Conservation (phyloP, 2,888 invertebrate species). For the Ophonus ardosiacus region DNA sequence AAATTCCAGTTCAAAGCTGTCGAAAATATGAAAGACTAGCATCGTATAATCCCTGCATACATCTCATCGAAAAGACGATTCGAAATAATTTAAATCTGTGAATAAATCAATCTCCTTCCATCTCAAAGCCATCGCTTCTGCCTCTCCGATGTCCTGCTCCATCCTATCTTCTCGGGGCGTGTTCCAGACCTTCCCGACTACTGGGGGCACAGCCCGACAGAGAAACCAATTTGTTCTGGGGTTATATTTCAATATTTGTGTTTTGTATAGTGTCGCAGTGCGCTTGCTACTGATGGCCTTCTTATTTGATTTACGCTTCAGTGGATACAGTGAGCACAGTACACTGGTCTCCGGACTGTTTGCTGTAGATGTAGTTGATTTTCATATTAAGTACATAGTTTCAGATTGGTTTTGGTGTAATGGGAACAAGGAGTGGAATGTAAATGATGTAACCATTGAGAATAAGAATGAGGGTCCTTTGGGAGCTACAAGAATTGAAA, state of each 20-base stretch:
- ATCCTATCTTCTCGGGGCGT: background rate
- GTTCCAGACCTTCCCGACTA: background rate
- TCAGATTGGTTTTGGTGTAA: constrained; percentile 19
- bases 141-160: background rate
- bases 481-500: background rate
- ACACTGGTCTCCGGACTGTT: background rate
- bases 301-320: constrained; percentile 43
- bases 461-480: background rate
- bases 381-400: constrained; percentile 33
- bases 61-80: constrained; percentile 1
- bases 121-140: background rate
- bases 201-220: background rate
- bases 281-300: constrained; percentile 33
- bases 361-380: constrained; percentile 14
- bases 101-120: constrained; percentile 45
- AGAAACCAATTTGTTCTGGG: constrained; percentile 60
- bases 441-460: background rate
- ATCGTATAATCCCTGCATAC: constrained; percentile 7
- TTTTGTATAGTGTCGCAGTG: constrained; percentile 54
- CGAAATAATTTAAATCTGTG: constrained; percentile 37
- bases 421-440: background rate
- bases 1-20: constrained; percentile 6
- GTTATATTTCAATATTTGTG: constrained; percentile 62
- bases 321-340: background rate
- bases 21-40: constrained; percentile 24